Evolutionary conservation across 2,113 vertebrate species (phyloP), one percentile per base, ranked within the genome.

Genomic region (Pluvianellus socialis): DNA sequence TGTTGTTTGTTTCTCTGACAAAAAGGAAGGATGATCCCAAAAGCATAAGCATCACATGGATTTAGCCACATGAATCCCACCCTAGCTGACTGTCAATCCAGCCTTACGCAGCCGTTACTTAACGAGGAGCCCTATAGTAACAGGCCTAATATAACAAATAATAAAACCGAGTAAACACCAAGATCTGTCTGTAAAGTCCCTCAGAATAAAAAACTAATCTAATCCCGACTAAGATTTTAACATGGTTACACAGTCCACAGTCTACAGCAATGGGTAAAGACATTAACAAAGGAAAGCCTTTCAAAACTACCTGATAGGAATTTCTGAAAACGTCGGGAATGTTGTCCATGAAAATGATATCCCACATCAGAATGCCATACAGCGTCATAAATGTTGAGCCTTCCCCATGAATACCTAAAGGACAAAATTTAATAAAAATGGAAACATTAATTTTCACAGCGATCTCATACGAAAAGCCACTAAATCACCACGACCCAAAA

Each of bases 391-490:
- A 99, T 0, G 99, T 99, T 14, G 99, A 99, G 7, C 99, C 99
- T 96, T 99, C 99, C 21, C 99, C 99, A 10, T 99, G 99, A 92
- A 99, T 99, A 56, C 99, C 99, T 99, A n/a, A 63, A 67, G 3
- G 52, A 28, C 32, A 81, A 81, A 79, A 61, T 53, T 24, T 33
- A 88, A n/a, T 21, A n/a, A 44, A 74, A 87, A 62, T 4, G 6
- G 55, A 91, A 89, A n/a, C 21, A 49, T 74, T 62, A n/a, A 77
- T 26, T 81, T 74, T 79, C 55, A 50, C 35, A 95, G 40, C 65
- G 47, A 13, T 23, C 35, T 35, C 47, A 14, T 2, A 28, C 14
- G 14, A 65, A 86, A 21, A 44, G 6, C 9, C 26, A 47, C 56
- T 53, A 85, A 61, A 32, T 18, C 72, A 73, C 8, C 42, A 4